Evolutionary conservation across 2,797 vertebrate genomes (phyloP).

Genomic region (Sus cebifrons): DNA sequence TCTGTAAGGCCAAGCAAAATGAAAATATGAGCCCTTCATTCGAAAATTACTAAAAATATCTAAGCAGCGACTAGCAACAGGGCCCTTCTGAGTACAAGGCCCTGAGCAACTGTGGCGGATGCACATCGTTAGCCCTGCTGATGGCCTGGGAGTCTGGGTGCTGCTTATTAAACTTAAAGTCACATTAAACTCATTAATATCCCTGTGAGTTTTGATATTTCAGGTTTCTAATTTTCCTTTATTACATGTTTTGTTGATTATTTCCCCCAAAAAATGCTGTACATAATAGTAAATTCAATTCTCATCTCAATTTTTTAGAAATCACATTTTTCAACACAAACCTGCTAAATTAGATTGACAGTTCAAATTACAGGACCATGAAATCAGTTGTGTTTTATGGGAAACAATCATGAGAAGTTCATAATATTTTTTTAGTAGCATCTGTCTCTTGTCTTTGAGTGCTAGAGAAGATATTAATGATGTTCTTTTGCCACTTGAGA

Average conservation of each 20-base stretch:
- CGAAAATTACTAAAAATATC: not conserved
- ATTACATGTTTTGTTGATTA: not conserved
- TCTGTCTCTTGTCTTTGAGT: slow-evolving; percentile 73
- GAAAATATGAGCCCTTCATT: not conserved
- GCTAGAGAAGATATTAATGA: slow-evolving; percentile 57
- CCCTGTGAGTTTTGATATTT: not conserved
- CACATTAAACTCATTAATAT: not conserved
- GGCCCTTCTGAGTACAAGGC: not conserved
- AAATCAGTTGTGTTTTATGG: slow-evolving; percentile 63
- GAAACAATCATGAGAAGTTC: slow-evolving; percentile 63
- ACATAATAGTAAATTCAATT: slow-evolving; percentile 25
- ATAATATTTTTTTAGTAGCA: slow-evolving; percentile 69
- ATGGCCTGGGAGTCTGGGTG: not conserved
- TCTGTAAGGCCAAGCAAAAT: not conserved
- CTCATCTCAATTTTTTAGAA: slow-evolving; percentile 15
- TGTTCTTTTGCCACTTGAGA: slow-evolving; percentile 71
- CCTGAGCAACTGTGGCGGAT: not conserved
- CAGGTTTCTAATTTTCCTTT: not conserved
- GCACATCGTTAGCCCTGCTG: rapidly evolving
- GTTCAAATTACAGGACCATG: slow-evolving; percentile 44
- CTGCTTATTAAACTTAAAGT: not conserved
- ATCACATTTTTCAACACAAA: slow-evolving; percentile 64
- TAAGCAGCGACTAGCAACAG: not conserved
- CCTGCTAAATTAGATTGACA: slow-evolving; percentile 52
- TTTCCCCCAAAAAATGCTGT: not conserved